Evolutionary conservation across 2,888 invertebrate species (phyloP).

Genomic region (Sussaba pulchella): DNA sequence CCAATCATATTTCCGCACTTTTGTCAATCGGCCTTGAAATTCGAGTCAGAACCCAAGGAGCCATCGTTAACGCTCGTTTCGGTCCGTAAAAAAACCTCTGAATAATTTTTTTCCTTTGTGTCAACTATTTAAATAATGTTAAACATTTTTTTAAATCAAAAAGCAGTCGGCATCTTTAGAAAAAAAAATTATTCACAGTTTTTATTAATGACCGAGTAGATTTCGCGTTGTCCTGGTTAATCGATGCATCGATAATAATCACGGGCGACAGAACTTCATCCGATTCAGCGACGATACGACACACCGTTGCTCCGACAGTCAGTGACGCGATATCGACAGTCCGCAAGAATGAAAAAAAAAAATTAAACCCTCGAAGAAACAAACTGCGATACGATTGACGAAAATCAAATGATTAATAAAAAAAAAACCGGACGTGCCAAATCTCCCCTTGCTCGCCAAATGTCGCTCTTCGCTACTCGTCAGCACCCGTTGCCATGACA

Average conservation of each 20-base stretch:
- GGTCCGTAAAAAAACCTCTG: too few relatives aligned
- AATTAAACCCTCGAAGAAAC: constrained; percentile 3
- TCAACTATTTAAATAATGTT: too few relatives aligned
- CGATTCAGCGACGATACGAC: constrained; percentile 26
- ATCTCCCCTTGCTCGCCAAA: constrained; percentile 70
- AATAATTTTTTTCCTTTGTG: too few relatives aligned
- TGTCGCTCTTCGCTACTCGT: constrained; percentile 75
- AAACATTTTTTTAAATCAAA: too few relatives aligned
- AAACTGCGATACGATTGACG: constrained; percentile 16
- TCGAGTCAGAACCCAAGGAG: constrained; percentile 35
- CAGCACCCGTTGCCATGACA: constrained; percentile 82
- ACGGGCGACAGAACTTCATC: constrained; percentile 21
- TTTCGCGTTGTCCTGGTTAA: too few relatives aligned
- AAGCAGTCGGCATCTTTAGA: too few relatives aligned
- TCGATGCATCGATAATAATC: constrained; percentile 28
- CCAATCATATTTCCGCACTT: constrained; percentile 54
- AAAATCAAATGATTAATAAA: constrained; percentile 26
- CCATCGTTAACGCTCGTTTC: constrained; percentile 52
- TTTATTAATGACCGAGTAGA: too few relatives aligned
- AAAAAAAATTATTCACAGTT: too few relatives aligned
- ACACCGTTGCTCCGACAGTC: constrained; percentile 19
- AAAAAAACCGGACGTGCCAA: constrained; percentile 63
- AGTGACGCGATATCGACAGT: neutral
- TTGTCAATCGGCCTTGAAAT: constrained; percentile 12
- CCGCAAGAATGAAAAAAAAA: neutral